Evolutionary conservation across 2,888 invertebrate genomes (phyloP), one percentile per base, ranked within the genome.

Genomic region (Salpingus planirostris): DNA sequence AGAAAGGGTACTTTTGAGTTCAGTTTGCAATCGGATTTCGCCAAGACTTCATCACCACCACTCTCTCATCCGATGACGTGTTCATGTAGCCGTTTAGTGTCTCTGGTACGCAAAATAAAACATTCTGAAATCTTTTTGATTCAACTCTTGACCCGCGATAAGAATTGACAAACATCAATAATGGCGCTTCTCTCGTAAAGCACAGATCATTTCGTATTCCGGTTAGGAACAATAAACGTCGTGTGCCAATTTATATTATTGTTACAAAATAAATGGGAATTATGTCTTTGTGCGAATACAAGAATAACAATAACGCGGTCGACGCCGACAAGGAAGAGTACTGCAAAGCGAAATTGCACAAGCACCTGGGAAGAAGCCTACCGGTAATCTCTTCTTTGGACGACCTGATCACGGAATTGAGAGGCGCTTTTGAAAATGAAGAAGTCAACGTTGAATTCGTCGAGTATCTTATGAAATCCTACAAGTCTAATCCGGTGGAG

Each of bases 391-490:
- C 61, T 6, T 69, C 59, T 2, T 59, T 87, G 8, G 67, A 74
- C 13, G 77, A 76, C 41, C 59, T 88, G 28, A 71, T 87, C 2
- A 59, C 68, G 2, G 80, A 82, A 43, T 62, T 96, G 23, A 76
- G 87, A 59, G 68, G 68, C 34, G 78, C 86, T 43, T 96, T 96
- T 62, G 74, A 77, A 0, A 67, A 74, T 10, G 85, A 91, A 54
- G 68, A 77, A 40, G 88, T 98, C 12, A 87, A 96, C 57, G 79
- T 96, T 33, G 95, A 97, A 48, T 77, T 88, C 57, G 91, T 98
- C 5, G 78, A 83, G 54, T 78, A 80, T 34, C 62, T 95, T 33
- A 82, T 87, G 74, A 60, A 65, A 1, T 63, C 74, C 0, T 98
- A 97, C 68, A 86, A 84, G 58, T 90, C 90, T 22, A 83, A 92